Conservation (phyloP, 2,113 vertebrate genomes). For the Nothocercus nigrocapillus region DNA sequence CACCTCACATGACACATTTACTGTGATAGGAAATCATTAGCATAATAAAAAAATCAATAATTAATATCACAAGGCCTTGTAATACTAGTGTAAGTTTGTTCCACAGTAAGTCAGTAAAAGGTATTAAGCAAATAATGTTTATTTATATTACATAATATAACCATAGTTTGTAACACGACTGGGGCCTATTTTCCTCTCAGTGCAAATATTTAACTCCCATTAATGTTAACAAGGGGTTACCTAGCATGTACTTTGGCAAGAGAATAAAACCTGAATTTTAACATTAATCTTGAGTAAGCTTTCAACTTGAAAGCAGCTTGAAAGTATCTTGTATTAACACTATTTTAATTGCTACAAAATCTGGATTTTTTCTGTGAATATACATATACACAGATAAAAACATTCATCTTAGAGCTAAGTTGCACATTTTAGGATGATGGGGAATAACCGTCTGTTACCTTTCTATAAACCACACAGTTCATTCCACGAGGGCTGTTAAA, state of each 20-base stretch:
- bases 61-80: not conserved
- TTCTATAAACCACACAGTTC: slow-evolving; percentile 15
- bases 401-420: not conserved
- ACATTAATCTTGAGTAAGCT: slow-evolving; percentile 68
- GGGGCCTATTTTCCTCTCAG: slow-evolving; percentile 53
- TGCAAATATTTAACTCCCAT: slow-evolving; percentile 66
- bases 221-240: slow-evolving; percentile 72
- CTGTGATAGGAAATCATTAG: not conserved
- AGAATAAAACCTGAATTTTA: slow-evolving; percentile 56
- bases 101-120: not conserved
- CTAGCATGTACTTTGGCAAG: slow-evolving; percentile 48
- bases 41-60: not conserved
- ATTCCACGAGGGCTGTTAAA: not conserved
- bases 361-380: not conserved
- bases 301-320: slow-evolving; percentile 65
- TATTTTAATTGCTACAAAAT: slow-evolving; percentile 57
- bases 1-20: not conserved
- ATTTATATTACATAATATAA: slow-evolving; percentile 51
- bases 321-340: slow-evolving; percentile 36
- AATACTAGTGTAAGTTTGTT: not conserved
- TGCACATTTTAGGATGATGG: slow-evolving; percentile 37
- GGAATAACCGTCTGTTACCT: slow-evolving; percentile 37
- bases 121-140: slow-evolving; percentile 26
- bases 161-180: slow-evolving; percentile 36
- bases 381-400: slow-evolving; percentile 46